phyloP scores from a whole-genome alignment of 2,888 invertebrate genomes.

The Carcina quercana region DNA sequence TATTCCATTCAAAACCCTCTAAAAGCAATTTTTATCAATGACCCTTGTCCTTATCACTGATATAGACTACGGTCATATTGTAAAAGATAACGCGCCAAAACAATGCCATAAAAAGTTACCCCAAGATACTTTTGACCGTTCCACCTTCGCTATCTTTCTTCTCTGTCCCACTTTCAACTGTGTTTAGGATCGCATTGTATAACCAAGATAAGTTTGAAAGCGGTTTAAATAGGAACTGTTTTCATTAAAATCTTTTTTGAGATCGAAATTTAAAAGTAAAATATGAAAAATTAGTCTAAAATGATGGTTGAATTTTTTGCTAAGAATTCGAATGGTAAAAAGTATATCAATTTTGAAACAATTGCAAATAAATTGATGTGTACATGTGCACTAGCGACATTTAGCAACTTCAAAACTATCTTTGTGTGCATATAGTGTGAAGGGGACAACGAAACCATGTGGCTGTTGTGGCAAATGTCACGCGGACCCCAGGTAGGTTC shows the following conservation, averaged over 20 bases:
- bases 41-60: conserved; percentile 46
- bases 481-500: conserved; percentile 56
- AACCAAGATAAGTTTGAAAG: no score
- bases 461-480: conserved; percentile 54
- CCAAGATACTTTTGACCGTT: conserved; percentile 43
- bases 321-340: no score
- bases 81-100: conserved; percentile 58
- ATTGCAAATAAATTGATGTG: no score
- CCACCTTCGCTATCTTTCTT: conserved; percentile 46
- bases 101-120: conserved; percentile 47
- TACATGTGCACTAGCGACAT: no score
- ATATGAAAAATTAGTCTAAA: no score
- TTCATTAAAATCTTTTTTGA: no score
- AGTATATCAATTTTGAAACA: no score
- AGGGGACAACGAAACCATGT: conserved; percentile 35
- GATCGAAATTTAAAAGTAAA: no score
- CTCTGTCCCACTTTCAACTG: conserved; percentile 24
- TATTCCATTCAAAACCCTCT: conserved; percentile 27
- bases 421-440: no score
- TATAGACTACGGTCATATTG: conserved; percentile 38
- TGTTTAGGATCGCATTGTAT: no score
- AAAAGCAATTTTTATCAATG: conserved; percentile 40
- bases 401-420: background rate
- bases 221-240: no score
- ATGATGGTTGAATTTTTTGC: no score